phyloP scores from a whole-genome alignment of 2,888 invertebrate genomes.

The Bombylius major region DNA sequence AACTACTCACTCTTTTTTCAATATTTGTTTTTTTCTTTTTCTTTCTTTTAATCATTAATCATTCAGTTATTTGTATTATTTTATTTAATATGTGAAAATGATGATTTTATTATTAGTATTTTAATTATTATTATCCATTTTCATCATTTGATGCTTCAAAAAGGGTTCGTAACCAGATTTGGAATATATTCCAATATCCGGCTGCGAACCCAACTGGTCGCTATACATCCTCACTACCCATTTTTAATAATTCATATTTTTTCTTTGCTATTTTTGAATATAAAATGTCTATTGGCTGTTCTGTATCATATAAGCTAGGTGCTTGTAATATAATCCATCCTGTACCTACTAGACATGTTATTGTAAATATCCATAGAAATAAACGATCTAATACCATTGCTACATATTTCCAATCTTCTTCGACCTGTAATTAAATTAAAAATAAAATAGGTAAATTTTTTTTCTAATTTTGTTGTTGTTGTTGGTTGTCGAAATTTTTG shows the following conservation, averaged over 20 bases:
- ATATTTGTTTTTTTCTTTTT: too few species aligned
- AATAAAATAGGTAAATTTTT: not conserved
- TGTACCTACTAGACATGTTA: slow-evolving; percentile 85
- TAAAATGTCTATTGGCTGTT: slow-evolving; percentile 77
- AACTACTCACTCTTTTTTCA: too few species aligned
- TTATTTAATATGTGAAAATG: not conserved
- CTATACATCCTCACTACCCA: slow-evolving; percentile 53
- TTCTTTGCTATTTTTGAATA: slow-evolving; percentile 87
- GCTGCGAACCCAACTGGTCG: slow-evolving; percentile 40
- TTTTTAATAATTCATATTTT: slow-evolving; percentile 74
- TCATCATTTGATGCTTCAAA: slow-evolving; percentile 48
- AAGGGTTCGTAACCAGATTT: slow-evolving; percentile 53
- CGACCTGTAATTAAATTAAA: slow-evolving; percentile 50
- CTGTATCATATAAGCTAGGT: slow-evolving; percentile 82
- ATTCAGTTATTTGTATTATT: not conserved
- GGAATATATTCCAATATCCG: slow-evolving; percentile 55
- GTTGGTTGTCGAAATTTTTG: too few species aligned
- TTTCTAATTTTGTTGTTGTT: too few species aligned
- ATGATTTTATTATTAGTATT: not conserved
- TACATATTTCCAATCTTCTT: slow-evolving; percentile 98
- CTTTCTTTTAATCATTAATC: not conserved
- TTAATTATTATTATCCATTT: slow-evolving; percentile 29
- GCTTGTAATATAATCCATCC: slow-evolving; percentile 79
- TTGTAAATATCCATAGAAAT: slow-evolving; percentile 89
- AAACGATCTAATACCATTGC: slow-evolving; percentile 89